Percentiles rank a stretch among this genome's conserved stretches.
phyloP scores from a whole-genome alignment of 2,888 invertebrate species.

The Adela reaumurella region DNA sequence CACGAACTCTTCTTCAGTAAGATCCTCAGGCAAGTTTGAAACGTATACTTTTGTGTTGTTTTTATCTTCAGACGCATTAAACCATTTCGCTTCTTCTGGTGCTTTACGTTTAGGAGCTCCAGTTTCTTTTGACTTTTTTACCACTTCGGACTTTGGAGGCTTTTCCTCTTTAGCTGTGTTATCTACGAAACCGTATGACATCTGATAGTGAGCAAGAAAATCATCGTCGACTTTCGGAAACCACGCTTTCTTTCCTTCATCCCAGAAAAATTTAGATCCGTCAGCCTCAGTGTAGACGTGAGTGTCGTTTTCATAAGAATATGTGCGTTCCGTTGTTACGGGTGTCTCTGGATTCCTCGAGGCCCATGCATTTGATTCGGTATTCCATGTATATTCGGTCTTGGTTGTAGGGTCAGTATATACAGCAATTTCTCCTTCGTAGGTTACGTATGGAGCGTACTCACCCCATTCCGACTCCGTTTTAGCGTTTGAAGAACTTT shows the following conservation, averaged over 20 bases:
- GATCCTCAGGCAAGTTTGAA: constrained; percentile 82
- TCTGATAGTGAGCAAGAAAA: constrained; percentile 93
- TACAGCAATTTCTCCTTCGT: constrained; percentile 66
- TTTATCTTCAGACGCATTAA: constrained; percentile 76
- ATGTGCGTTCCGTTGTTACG: constrained; percentile 36
- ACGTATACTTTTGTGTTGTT: constrained; percentile 96
- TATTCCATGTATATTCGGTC: constrained; percentile 64
- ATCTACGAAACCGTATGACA: constrained; percentile 86
- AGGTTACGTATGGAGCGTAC: constrained; percentile 61
- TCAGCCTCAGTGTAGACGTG: constrained; percentile 81
- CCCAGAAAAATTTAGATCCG: constrained; percentile 90
- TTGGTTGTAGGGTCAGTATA: constrained; percentile 71
- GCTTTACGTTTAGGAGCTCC: constrained; percentile 49
- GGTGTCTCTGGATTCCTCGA: constrained; percentile 24
- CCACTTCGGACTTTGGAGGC: constrained; percentile 16
- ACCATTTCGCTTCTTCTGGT: constrained; percentile 72
- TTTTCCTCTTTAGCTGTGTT: constrained; percentile 36
- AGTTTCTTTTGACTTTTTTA: constrained; percentile 39
- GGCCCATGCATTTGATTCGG: constrained; percentile 48
- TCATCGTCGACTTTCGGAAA: constrained; percentile 96
- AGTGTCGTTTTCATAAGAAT: constrained; percentile 73
- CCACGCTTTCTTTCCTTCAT: constrained; percentile 88
- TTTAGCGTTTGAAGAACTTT: too few relatives aligned
- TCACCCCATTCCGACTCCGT: constrained; percentile 26
- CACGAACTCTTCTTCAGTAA: constrained; percentile 85